phyloP scores from a whole-genome alignment of 2,888 invertebrate species.

The Brachyptera risi region DNA sequence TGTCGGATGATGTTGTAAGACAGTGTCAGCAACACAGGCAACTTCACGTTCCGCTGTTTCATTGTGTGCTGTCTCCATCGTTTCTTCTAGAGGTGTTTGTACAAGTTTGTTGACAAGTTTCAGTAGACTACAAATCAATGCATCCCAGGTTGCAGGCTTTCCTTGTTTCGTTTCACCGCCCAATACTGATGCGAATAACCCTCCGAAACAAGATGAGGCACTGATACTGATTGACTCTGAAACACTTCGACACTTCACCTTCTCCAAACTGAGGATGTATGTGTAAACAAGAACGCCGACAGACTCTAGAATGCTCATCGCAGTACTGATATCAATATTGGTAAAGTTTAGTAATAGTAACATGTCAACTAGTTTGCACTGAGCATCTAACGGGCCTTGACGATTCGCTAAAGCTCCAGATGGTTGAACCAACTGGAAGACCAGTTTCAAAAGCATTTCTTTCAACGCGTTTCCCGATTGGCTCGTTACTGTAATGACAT shows the following conservation, averaged over 20 bases:
- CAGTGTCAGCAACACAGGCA: conserved; percentile 75
- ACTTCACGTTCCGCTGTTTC: conserved; percentile 40
- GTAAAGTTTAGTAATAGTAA: conserved; percentile 63
- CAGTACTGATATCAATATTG: conserved; percentile 64
- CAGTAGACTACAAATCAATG: conserved; percentile 65
- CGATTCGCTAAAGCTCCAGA: conserved; percentile 59
- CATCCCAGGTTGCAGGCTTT: conserved; percentile 65
- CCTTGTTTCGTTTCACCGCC: conserved; percentile 60
- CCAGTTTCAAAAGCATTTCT: conserved; percentile 63
- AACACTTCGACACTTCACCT: conserved; percentile 53
- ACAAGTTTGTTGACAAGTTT: conserved; percentile 62
- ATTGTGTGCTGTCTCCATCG: conserved; percentile 41
- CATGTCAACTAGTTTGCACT: conserved; percentile 63
- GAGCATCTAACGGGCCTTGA: conserved; percentile 68
- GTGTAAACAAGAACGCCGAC: conserved; percentile 58
- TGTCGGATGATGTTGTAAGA: conserved; percentile 69
- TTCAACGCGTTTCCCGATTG: conserved; percentile 53
- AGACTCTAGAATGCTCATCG: conserved; percentile 69
- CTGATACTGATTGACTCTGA: conserved; percentile 46
- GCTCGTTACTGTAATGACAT: conserved; percentile 53
- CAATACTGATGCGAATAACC: conserved; percentile 69
- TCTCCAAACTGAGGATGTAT: conserved; percentile 52
- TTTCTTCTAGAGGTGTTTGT: conserved; percentile 57
- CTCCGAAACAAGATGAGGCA: conserved; percentile 57
- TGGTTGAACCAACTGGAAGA: conserved; percentile 67